phyloP scores from a whole-genome alignment of 2,888 invertebrate species.

The Chloroclysta siterata region DNA sequence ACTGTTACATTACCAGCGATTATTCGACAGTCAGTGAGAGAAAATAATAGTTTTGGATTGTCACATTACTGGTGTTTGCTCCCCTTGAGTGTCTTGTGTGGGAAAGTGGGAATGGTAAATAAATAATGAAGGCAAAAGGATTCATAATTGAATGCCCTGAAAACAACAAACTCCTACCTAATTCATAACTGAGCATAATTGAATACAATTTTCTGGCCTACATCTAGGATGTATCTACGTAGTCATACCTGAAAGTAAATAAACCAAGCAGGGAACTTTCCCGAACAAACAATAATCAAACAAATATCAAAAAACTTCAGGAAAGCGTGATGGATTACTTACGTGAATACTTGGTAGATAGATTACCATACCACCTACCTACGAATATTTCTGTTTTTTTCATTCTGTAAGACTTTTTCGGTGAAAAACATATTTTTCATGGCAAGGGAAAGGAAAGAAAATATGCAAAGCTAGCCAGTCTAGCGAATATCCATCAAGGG shows the following conservation, averaged over 20 bases:
- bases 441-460: too few species aligned
- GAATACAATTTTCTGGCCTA: neutral
- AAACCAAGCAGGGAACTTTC: neutral
- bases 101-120: too few species aligned
- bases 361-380: conserved; percentile 2
- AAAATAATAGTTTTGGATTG: too few species aligned
- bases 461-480: neutral
- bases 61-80: too few species aligned
- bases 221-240: neutral
- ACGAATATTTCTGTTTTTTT: neutral
- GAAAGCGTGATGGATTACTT: conserved; percentile 12
- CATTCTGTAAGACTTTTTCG: neutral
- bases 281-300: neutral
- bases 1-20: too few species aligned
- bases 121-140: too few species aligned
- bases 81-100: too few species aligned
- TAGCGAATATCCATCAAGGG: neutral
- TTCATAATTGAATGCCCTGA: too few species aligned
- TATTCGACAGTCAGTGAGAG: too few species aligned
- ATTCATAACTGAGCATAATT: too few species aligned
- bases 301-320: conserved; percentile 6
- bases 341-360: conserved; percentile 7
- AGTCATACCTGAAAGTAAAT: neutral
- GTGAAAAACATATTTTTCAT: neutral
- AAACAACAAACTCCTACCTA: too few species aligned